Conservation (phyloP, 2,888 invertebrate species). For the Caprella mutica region DNA sequence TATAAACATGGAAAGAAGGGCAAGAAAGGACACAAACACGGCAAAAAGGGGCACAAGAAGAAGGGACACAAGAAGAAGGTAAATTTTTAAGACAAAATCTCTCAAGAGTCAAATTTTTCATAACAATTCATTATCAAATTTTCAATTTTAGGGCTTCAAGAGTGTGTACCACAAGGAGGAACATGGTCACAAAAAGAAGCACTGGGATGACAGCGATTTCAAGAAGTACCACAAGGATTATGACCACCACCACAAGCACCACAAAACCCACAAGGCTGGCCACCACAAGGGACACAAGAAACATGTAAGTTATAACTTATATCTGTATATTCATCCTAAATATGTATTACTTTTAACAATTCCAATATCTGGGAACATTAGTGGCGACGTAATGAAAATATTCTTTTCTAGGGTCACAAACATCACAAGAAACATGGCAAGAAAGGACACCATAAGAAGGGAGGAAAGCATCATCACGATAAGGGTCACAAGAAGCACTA, state of each 20-base stretch:
- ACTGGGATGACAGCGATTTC: conserved; percentile 64
- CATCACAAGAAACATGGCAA: conserved; percentile 12
- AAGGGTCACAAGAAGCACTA: conserved; percentile 4
- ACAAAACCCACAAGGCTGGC: conserved; percentile 62
- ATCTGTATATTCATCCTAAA: no score
- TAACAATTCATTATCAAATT: no score
- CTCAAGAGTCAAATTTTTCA: no score
- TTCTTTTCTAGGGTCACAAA: conserved; percentile 38
- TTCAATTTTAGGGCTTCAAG: conserved; percentile 55
- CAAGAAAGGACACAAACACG: conserved; percentile 9
- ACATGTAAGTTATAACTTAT: no score
- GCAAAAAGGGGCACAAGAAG: conserved; percentile 10
- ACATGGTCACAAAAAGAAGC: conserved; percentile 62
- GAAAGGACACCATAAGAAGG: conserved; percentile 14
- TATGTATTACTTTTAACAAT: no score
- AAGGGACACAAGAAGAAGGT: conserved; percentile 9
- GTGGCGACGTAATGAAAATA: no score
- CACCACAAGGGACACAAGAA: conserved; percentile 64
- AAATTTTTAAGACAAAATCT: not conserved
- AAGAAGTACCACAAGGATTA: conserved; percentile 65
- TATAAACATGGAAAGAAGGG: conserved; percentile 7
- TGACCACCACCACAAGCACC: conserved; percentile 59
- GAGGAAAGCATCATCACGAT: conserved; percentile 11
- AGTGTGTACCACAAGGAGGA: conserved; percentile 71
- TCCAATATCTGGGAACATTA: no score